Evolutionary conservation across 2,797 vertebrate species (phyloP), one percentile per base, ranked within the genome.

Genomic region (Enteromius trimaculatus): DNA sequence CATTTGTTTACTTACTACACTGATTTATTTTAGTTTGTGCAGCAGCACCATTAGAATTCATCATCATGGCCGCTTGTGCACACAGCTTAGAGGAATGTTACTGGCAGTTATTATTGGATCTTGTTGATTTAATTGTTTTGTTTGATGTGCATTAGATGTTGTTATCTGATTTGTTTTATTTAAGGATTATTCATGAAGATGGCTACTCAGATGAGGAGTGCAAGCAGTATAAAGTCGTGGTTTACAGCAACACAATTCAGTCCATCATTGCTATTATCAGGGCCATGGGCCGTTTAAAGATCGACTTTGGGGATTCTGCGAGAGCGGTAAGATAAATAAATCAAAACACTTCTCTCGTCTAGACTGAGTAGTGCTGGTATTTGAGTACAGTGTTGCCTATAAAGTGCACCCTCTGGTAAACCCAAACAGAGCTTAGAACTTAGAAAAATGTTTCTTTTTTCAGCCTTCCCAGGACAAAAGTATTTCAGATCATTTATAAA

Each of bases 171-270:
- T 82, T 29, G 1, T 77, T 85, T 83, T 79, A 86, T 79, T 66
- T 72, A 91, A 99, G 98, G 93, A 99, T 99, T 92, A 99, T 99
- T 89, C 98, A 99, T 80, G 98, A 99, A 88, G 97, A 98, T 37
- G 98, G 98, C 68, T 99, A 99, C 93, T 97, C 98, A 2, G 98
- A 99, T 90, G 98, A 99, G 6, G 98, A 99, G 90, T 98, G 98
- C 90, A 97, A 96, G 86, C 97, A 99, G 23, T 99, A 99, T 87
- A 98, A 96, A 94, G 97, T 98, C 84, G 98, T 99, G 82, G 98
- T 99, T 87, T 99, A 97, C 94, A 99, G 98, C 93, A 99, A 99
- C 93, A 98, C 97, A 51, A 98, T 99, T 91, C 97, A 99, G 92
- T 99, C 98, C 88, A 98, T 99, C 91, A 98, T 98, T 29, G 98